Conservation (phyloP, 2,113 vertebrate genomes). For the Mystacornis crossleyi region DNA sequence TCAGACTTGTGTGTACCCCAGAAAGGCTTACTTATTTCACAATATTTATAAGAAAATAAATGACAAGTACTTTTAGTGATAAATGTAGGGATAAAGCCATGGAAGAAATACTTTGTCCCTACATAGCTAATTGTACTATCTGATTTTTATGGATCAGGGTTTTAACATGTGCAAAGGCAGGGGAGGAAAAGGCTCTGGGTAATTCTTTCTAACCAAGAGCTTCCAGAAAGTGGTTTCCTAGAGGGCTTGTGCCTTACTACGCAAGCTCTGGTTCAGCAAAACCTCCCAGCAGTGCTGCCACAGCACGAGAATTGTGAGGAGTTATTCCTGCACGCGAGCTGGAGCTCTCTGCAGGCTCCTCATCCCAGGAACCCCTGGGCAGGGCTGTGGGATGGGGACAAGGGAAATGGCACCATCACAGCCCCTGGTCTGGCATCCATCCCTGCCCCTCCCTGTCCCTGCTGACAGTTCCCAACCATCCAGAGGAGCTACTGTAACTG, state of each 20-base stretch:
- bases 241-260: accelerated
- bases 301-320: accelerated
- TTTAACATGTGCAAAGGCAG: background rate
- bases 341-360: background rate
- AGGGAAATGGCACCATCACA: background rate
- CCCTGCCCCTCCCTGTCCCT: background rate
- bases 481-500: background rate
- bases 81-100: background rate
- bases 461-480: background rate
- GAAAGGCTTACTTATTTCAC: background rate
- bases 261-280: background rate
- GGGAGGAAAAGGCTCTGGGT: background rate
- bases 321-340: accelerated
- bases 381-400: background rate
- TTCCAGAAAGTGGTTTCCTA: background rate
- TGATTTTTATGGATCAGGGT: background rate
- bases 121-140: background rate
- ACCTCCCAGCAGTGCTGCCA: background rate
- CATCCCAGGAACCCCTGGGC: accelerated
- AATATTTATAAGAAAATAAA: background rate
- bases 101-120: background rate
- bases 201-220: background rate
- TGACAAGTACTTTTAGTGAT: background rate
- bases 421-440: background rate
- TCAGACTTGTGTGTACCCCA: background rate